A percentile compares a stretch with the other conserved stretches of the same genome.
These are phyloP conservation scores for Orgyia antiqua DNA, from an alignment of 2,888 invertebrate genomes.

Conservation along the genomic window DNA sequence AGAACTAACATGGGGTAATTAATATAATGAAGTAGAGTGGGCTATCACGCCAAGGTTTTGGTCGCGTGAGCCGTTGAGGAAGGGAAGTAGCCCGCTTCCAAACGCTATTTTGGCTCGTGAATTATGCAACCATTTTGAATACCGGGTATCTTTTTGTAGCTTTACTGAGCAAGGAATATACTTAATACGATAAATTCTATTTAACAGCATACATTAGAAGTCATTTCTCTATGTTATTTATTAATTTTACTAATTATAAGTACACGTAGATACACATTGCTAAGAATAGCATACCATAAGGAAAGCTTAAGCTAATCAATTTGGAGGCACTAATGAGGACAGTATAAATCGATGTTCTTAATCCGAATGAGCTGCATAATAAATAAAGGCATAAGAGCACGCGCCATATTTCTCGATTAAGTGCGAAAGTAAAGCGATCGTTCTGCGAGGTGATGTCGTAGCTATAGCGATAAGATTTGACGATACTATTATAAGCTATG, in stretches of 20 bases:
- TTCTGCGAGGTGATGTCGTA: conserved; percentile 23
- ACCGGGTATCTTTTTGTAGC: conserved; percentile 37
- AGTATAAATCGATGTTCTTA: conserved; percentile 69
- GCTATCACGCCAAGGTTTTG: conserved; percentile 61
- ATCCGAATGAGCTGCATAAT: conserved; percentile 61
- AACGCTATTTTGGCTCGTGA: conserved; percentile 49
- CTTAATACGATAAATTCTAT: neutral
- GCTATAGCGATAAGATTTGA: conserved; percentile 17
- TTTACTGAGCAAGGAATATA: conserved; percentile 1
- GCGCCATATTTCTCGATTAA: conserved; percentile 77
- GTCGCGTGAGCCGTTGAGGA: conserved; percentile 49
- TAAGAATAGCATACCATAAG: conserved; percentile 22
- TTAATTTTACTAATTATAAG: too few species aligned
- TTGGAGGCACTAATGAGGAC: conserved; percentile 68
- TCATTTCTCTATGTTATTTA: too few species aligned
- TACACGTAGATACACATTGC: too few species aligned
- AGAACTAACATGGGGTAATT: conserved; percentile 68
- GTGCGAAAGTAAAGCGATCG: conserved; percentile 68
- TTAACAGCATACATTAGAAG: too few species aligned
- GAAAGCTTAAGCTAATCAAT: conserved; percentile 60
- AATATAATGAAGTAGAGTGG: conserved; percentile 69
- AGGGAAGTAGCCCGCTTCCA: conserved; percentile 36
- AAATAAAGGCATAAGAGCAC: conserved; percentile 74
- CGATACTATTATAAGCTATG: conserved; percentile 5
- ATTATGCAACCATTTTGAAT: conserved; percentile 38